Base-by-base conservation (phyloP, 2,888 invertebrate species). In the Sphaerophoria taeniata region DNA sequence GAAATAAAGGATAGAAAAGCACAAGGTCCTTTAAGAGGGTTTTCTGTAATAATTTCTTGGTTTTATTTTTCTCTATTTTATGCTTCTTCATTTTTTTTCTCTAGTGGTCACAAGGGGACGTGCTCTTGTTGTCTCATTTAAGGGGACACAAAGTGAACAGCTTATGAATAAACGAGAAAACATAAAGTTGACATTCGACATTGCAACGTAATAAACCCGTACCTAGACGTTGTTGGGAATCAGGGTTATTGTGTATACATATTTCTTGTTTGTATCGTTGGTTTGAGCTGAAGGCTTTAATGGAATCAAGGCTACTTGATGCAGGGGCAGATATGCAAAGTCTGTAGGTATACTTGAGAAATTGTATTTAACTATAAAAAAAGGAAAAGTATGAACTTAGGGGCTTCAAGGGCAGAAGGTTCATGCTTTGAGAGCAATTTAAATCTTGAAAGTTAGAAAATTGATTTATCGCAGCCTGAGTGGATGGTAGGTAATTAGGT, bases 111-210 rank as follows among this genome's bases (percentile, higher is more conserved):
- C 71, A 45, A 33, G 71, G 53, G 72, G 65, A 60, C 67, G 56
- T 53, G 24, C 9, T 43, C 34, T 63, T 24, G 16, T 43, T n/a
- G 14, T 47, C 11, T 9, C 31, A 24, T 56, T 36, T 12, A 53
- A 51, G 58, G 43, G 24, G 39, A 55, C 39, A 63, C 45, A 55
- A 70, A 70, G 61, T 70, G 60, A 74, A 55, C 74, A 70, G 49
- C 74, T 80, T 74, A 74, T 74, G 74, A 74, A 74, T 74, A 63
- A 70, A 74, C 39, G 51, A 75, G 74, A 55, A 24, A 56, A 56
- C 70, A 80, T 24, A 70, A 70, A 80, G 80, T 75, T 80, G 80
- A 80, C 80, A 80, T 80, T 80, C 75, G 63, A 75, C 61, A 53
- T 53, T 45, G 69, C 60, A 69, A 9, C 58, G 0, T 16, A 58